Percentiles rank a stretch among this genome's conserved stretches.
phyloP scores from a whole-genome alignment of 2,888 invertebrate genomes.

The Chymomyza procnemis region DNA sequence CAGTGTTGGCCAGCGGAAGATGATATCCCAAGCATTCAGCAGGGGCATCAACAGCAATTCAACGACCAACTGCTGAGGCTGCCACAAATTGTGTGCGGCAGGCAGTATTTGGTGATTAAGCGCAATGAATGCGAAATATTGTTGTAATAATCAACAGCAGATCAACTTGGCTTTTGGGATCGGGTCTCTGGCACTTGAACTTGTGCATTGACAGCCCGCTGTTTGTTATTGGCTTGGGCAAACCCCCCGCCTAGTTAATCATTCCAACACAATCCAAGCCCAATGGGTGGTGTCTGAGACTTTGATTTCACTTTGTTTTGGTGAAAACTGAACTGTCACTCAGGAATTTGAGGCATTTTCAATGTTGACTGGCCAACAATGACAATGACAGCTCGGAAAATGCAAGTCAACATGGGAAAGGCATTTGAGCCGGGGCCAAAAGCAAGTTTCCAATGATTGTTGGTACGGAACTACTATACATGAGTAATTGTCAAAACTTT shows the following conservation, averaged over 20 bases:
- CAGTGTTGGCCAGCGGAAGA: conserved; percentile 13
- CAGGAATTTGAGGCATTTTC: conserved; percentile 60
- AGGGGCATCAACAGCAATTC: conserved; percentile 1
- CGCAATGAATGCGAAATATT: conserved; percentile 69
- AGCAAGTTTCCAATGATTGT: neutral
- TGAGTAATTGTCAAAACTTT: neutral
- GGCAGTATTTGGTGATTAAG: conserved; percentile 70
- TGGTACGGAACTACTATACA: neutral
- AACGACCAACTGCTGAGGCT: conserved; percentile 51
- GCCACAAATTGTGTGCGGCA: conserved; percentile 50
- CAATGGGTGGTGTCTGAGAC: conserved; percentile 37
- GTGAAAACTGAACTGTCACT: conserved; percentile 60
- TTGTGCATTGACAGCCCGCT: conserved; percentile 30
- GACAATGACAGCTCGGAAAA: neutral
- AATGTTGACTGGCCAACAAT: conserved; percentile 32
- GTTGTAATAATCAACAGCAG: conserved; percentile 57
- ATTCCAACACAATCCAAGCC: neutral
- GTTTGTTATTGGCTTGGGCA: conserved; percentile 5
- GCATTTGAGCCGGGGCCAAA: conserved; percentile 18
- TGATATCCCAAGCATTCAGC: neutral
- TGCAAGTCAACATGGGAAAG: conserved; percentile 66
- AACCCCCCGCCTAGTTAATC: neutral
- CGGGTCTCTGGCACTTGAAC: conserved; percentile 58
- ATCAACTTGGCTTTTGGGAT: neutral
- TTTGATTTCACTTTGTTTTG: conserved; percentile 44